These are phyloP conservation scores for Cataglyphis livida DNA, from an alignment of 2,888 invertebrate genomes.

Conservation along the genomic window DNA sequence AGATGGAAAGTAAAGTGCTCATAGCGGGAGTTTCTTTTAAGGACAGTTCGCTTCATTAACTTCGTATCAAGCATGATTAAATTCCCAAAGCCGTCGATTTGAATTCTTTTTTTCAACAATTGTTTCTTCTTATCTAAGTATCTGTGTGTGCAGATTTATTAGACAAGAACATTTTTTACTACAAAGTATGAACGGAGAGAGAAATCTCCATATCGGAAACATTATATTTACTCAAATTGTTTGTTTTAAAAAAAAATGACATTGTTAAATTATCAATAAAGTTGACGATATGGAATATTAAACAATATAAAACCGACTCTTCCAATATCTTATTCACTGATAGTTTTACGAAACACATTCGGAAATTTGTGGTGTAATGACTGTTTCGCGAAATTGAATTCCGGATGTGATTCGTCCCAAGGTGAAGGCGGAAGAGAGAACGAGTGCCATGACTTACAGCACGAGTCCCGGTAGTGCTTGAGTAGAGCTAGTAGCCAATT, in stretches of 20 bases:
- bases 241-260: not conserved
- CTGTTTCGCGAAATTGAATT: constrained; percentile 70
- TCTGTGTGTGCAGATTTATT: not conserved
- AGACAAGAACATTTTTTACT: not conserved
- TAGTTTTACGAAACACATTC: constrained; percentile 47
- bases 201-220: not conserved
- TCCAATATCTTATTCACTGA: not conserved
- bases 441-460: constrained; percentile 67
- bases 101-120: not conserved
- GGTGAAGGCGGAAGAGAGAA: constrained; percentile 49
- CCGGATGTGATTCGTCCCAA: constrained; percentile 67
- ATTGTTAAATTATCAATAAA: not conserved
- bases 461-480: constrained; percentile 51
- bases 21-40: constrained; percentile 12
- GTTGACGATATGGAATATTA: not conserved
- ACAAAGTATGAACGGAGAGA: not conserved
- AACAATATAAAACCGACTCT: not conserved
- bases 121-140: not conserved
- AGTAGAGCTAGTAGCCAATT: constrained; percentile 63
- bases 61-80: constrained; percentile 49
- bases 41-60: constrained; percentile 30
- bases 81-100: not conserved
- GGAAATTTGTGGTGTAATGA: constrained; percentile 63
- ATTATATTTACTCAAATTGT: not conserved
- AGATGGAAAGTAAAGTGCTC: constrained; percentile 18